These are phyloP conservation scores for Heliconius cydno DNA, from an alignment of 2,888 invertebrate genomes.

Conservation along the genomic window DNA sequence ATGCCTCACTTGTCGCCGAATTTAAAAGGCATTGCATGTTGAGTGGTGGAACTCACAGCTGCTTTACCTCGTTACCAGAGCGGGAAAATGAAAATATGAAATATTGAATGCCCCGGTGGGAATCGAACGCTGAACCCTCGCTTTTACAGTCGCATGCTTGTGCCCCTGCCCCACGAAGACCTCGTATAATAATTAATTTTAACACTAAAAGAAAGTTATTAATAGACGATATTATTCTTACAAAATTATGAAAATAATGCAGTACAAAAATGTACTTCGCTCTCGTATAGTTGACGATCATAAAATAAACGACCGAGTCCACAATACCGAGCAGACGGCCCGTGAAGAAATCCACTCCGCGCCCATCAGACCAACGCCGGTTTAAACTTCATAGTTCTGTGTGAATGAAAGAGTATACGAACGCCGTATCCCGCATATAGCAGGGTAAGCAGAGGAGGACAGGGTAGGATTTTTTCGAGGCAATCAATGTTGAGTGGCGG, in stretches of 20 bases:
- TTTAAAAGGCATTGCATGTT: not conserved
- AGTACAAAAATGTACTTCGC: not conserved
- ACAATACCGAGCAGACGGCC: constrained; percentile 5
- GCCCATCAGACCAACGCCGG: not conserved
- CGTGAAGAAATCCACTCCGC: constrained; percentile 26
- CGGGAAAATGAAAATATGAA: too few relatives aligned
- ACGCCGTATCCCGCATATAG: too few relatives aligned
- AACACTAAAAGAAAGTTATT: too few relatives aligned
- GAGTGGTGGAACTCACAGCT: not conserved
- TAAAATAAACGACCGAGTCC: constrained; percentile 22
- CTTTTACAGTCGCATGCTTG: too few relatives aligned
- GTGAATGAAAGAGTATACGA: constrained; percentile 1
- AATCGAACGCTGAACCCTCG: too few relatives aligned
- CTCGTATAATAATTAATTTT: too few relatives aligned
- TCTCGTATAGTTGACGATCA: constrained; percentile 9
- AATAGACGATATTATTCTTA: not conserved
- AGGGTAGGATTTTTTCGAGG: too few relatives aligned
- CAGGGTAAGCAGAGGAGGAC: too few relatives aligned
- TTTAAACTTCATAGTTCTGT: not conserved
- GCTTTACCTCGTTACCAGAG: too few relatives aligned
- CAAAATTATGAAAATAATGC: not conserved
- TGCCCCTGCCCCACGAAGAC: too few relatives aligned
- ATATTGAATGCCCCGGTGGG: too few relatives aligned
- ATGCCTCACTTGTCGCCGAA: not conserved
- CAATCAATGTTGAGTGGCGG: not conserved